Conservation (phyloP, 2,888 invertebrate genomes). For the Cheilosia pagana region DNA sequence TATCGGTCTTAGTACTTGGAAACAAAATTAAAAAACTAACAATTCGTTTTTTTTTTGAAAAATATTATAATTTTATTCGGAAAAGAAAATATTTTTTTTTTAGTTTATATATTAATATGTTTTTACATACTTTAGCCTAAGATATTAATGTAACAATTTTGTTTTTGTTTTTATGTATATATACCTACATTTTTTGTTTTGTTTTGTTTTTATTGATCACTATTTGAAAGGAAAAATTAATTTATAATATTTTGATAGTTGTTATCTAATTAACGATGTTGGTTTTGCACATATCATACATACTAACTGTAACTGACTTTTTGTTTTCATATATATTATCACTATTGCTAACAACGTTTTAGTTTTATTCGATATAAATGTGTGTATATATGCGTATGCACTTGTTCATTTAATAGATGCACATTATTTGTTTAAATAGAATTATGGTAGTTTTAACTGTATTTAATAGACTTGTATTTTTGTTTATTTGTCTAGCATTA, state of each 20-base stretch:
- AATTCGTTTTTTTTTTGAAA: constrained; percentile 25
- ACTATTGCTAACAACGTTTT: constrained; percentile 57
- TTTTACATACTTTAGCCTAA: constrained; percentile 42
- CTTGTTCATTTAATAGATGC: constrained; percentile 37
- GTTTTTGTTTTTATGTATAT: constrained; percentile 6
- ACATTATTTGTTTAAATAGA: constrained; percentile 34
- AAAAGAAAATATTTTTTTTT: constrained; percentile 36
- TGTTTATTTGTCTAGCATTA: constrained; percentile 36
- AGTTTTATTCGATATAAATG: constrained; percentile 50
- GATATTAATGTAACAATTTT: constrained; percentile 40
- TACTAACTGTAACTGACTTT: constrained; percentile 59
- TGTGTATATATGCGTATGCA: constrained; percentile 41
- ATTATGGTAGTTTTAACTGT: constrained; percentile 33
- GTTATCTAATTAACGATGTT: constrained; percentile 40
- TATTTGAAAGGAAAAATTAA: constrained; percentile 50
- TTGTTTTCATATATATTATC: constrained; percentile 28
- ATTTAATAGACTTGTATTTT: constrained; percentile 56
- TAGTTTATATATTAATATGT: constrained; percentile 4
- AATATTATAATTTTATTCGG: constrained; percentile 41
- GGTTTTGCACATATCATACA: constrained; percentile 39
- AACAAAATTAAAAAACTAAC: constrained; percentile 35
- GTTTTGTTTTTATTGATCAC: constrained; percentile 7
- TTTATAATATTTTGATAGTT: constrained; percentile 31
- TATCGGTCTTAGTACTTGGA: constrained; percentile 28
- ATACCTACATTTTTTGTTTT: background rate